A percentile compares a stretch with the other conserved stretches of the same genome.
Conservation (phyloP, 2,888 invertebrate genomes). For the Aspidapion aeneum region DNA sequence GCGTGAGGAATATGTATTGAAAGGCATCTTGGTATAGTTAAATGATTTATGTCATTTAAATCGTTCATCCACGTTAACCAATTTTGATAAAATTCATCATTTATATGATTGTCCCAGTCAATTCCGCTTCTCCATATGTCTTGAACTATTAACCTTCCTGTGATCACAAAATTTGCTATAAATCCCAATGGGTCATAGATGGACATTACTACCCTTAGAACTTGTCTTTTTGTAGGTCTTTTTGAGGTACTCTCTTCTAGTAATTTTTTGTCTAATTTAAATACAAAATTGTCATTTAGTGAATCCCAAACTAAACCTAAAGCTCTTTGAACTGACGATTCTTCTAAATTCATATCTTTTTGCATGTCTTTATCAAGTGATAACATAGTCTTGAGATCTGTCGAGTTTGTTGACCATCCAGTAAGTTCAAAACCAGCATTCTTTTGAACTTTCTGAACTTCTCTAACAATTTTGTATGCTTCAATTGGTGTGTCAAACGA, state of each 20-base stretch:
- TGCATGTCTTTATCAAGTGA: not conserved
- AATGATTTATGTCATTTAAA: constrained; percentile 9
- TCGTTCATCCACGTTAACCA: constrained; percentile 29
- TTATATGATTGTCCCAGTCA: constrained; percentile 25
- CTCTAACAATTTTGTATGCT: not conserved
- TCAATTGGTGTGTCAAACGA: not conserved
- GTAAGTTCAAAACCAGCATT: not conserved
- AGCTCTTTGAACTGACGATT: constrained; percentile 12
- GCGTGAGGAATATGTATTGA: constrained; percentile 12
- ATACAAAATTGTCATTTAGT: constrained; percentile 23
- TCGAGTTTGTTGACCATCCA: not conserved
- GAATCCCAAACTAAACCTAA: constrained; percentile 25
- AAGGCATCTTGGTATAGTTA: constrained; percentile 20
- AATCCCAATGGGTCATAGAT: constrained; percentile 37
- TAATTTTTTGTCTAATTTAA: constrained; percentile 19
- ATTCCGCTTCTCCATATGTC: constrained; percentile 30
- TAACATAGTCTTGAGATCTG: not conserved
- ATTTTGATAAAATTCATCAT: constrained; percentile 11
- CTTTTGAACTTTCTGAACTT: not conserved
- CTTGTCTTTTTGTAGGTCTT: constrained; percentile 26
- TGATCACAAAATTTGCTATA: constrained; percentile 26
- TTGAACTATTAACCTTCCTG: constrained; percentile 31
- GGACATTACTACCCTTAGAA: constrained; percentile 30
- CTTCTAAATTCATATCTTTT: constrained; percentile 2
- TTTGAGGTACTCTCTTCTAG: not conserved